These are phyloP conservation scores for Acanthaster planci DNA, from an alignment of 35 echinoderm and acorn worm species.

Conservation along the genomic window DNA sequence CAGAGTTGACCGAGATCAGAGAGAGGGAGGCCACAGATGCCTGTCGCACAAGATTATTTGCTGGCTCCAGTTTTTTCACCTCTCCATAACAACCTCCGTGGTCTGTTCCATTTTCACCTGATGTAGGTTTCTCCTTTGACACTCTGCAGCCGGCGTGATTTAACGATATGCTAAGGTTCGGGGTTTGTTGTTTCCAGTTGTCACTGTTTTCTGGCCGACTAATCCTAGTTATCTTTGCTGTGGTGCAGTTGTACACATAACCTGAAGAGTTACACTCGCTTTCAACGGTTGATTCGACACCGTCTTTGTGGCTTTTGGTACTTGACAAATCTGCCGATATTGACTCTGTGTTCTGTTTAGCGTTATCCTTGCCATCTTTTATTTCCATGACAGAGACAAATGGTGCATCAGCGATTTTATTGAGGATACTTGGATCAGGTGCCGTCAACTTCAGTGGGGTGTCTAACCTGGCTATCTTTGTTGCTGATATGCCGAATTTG, in stretches of 20 bases:
- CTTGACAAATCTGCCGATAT: neutral
- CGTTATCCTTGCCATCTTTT: neutral
- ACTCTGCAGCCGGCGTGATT: neutral
- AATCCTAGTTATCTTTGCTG: neutral
- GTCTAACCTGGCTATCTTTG: constrained; percentile 11
- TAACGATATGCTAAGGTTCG: neutral
- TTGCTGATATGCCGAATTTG: neutral
- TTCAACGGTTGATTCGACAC: neutral
- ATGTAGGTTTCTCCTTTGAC: neutral
- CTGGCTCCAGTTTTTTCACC: neutral
- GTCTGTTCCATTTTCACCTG: neutral
- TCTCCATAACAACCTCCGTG: neutral
- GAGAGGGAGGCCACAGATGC: neutral
- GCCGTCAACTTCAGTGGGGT: neutral
- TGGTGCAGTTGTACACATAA: constrained; percentile 19
- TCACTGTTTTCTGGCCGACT: neutral
- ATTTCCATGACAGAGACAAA: neutral
- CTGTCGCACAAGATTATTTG: constrained; percentile 12
- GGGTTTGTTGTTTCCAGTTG: neutral
- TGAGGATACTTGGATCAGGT: neutral
- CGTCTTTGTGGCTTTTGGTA: neutral
- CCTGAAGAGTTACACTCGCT: neutral
- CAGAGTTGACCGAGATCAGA: constrained; percentile 19
- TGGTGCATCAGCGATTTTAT: neutral
- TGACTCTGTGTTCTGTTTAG: neutral